These are phyloP conservation scores for Talpa occidentalis DNA, from an alignment of 2,113 vertebrate species.

Conservation along the genomic window DNA sequence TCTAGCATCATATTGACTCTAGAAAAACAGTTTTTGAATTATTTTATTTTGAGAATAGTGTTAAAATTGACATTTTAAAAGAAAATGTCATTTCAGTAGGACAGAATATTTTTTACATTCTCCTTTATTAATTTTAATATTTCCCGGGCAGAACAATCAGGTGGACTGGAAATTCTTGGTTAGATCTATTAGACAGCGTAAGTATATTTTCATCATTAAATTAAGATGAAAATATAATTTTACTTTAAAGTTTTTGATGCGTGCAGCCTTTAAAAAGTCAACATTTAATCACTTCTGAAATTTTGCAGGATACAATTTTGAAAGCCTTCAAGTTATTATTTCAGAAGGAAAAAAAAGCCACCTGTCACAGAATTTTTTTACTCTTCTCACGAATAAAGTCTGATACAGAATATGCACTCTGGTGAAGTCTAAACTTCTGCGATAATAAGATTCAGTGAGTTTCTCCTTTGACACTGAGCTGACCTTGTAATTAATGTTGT, in stretches of 20 bases:
- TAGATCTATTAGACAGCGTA: not conserved
- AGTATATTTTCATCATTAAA: conserved; percentile 56
- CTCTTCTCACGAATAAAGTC: conserved; percentile 39
- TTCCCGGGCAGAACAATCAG: conserved; percentile 27
- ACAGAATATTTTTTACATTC: not conserved
- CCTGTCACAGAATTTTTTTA: conserved; percentile 56
- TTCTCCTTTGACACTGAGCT: conserved; percentile 64
- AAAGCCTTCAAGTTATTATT: conserved; percentile 63
- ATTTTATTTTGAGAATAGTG: conserved; percentile 32
- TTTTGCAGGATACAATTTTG: conserved; percentile 4
- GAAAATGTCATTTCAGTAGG: not conserved
- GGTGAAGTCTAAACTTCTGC: not conserved
- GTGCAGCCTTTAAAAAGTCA: conserved; percentile 51
- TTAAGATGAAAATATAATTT: conserved; percentile 50
- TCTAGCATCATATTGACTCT: conserved; percentile 24
- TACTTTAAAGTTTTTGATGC: conserved; percentile 27
- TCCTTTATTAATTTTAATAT: conserved; percentile 36
- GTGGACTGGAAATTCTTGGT: not conserved
- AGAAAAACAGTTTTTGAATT: conserved; percentile 11
- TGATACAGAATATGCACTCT: conserved; percentile 25
- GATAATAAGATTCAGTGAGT: conserved; percentile 29
- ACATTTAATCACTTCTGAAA: conserved; percentile 60
- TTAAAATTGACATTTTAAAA: conserved; percentile 32
- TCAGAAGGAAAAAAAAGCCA: not conserved
- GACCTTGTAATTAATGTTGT: conserved; percentile 71